Conservation (phyloP, 53 echinoderm and acorn worm genomes). For the Echinometra lucunter region DNA sequence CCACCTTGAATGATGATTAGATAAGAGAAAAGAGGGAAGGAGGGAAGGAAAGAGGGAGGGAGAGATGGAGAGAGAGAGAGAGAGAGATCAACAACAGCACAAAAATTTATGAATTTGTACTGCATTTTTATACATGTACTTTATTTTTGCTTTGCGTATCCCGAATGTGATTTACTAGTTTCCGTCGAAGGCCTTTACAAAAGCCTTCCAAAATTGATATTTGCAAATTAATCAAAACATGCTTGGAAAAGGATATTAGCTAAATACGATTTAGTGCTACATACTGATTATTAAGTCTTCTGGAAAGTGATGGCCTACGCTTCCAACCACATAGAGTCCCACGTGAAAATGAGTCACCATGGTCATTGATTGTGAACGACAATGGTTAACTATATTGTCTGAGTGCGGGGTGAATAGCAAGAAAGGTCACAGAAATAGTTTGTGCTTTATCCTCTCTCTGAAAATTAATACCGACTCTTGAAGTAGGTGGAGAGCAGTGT, state of each 20-base stretch:
- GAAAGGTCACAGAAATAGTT: neutral
- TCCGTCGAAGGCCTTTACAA: no score
- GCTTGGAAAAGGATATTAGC: neutral
- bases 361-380: slow-evolving; percentile 7
- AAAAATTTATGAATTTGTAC: no score
- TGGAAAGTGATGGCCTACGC: neutral
- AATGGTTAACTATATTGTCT: neutral
- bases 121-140: neutral
- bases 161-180: neutral
- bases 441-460: neutral
- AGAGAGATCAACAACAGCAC: no score
- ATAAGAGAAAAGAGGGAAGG: no score
- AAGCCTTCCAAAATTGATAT: no score
- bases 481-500: neutral
- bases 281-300: neutral
- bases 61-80: no score
- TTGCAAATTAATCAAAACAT: no score
- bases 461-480: neutral
- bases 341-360: slow-evolving; percentile 29
- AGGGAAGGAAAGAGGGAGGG: no score
- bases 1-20: neutral
- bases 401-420: neutral
- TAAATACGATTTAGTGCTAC: no score
- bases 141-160: neutral
- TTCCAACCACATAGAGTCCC: neutral